Evolutionary conservation across 2,888 invertebrate species (phyloP), one percentile per base, ranked within the genome.

Genomic region (Seira musarum): DNA sequence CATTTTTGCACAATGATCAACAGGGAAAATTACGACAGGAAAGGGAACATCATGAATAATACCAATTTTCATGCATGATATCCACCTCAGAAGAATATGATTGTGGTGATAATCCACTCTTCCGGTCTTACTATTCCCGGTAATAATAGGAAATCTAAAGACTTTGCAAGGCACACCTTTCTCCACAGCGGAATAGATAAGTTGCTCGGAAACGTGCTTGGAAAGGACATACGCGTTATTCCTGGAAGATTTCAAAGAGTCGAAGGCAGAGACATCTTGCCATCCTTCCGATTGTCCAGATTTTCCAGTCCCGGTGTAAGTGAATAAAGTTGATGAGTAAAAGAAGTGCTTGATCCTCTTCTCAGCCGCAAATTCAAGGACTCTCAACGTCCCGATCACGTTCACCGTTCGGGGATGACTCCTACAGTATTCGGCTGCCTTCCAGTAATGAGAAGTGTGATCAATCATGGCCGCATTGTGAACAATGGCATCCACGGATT

Each of bases 381-480:
- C 35, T 21, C 46, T 53, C 2, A 22, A 15, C 15, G 68, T 70
- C 30, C 81, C 81, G 5, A 30, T 2, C 1, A 81, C 53, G 19
- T 73, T 73, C 8, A 65, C 65, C 1, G 64, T 73, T 2, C 72
- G 46, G 1, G 49, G 5, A n/a, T 22, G 17, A n/a, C n/a, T n/a
- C 2, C 6, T 17, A 1, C 30, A 19, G 30, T 40, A n/a, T n/a
- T n/a, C n/a, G n/a, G n/a, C n/a, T n/a, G n/a, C n/a, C n/a, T n/a
- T n/a, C n/a, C n/a, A n/a, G 53, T 80, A 80, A 21, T 71, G 60
- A 25, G 46, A 71, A 15, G 40, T 67, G 24, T 81, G 80, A 8
- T 68, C 53, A 1, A 63, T 61, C n/a, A 19, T 66, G 0, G 49
- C 68, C 0, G 75, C 75, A 19, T 46, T 46, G 19, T 81, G 75